These are phyloP conservation scores for Sander lucioperca DNA, from an alignment of 2,113 vertebrate species.

Conservation along the genomic window DNA sequence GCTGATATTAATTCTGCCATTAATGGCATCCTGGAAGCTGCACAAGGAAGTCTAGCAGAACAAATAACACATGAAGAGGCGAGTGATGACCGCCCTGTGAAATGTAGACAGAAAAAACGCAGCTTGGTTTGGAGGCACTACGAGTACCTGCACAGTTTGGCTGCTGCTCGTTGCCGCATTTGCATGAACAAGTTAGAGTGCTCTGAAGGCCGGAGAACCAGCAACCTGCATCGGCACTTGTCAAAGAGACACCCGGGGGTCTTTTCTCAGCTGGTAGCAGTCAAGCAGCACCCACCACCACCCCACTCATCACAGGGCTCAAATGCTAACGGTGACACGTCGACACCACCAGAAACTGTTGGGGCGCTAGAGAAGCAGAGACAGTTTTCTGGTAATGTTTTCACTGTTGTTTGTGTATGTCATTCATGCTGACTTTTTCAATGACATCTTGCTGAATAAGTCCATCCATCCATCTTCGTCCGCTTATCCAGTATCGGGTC, in stretches of 20 bases:
- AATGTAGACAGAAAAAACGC: slow-evolving; percentile 32
- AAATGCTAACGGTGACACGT: neutral
- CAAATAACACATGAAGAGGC: neutral
- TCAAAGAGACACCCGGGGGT: slow-evolving; percentile 75
- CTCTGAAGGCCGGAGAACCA: slow-evolving; percentile 68
- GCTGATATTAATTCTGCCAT: slow-evolving; percentile 39
- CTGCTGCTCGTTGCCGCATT: slow-evolving; percentile 69
- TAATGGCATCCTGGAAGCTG: slow-evolving; percentile 41
- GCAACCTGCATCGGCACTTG: slow-evolving; percentile 79
- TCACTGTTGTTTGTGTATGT: neutral
- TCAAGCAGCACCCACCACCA: slow-evolving; percentile 9
- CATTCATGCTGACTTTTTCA: neutral
- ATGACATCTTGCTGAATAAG: neutral
- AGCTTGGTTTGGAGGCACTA: slow-evolving; percentile 80
- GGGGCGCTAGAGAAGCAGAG: neutral
- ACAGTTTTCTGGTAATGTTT: slow-evolving; percentile 44
- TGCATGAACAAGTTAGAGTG: slow-evolving; percentile 79
- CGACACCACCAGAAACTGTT: neutral
- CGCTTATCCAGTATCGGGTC: too few relatives aligned
- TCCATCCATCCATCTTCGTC: too few relatives aligned
- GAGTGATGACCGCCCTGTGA: neutral
- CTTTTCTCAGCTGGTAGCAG: slow-evolving; percentile 44
- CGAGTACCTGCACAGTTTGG: slow-evolving; percentile 63
- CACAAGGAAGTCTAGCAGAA: slow-evolving; percentile 33
- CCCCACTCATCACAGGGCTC: neutral